Evolutionary conservation across 2,888 invertebrate species (phyloP), one percentile per base, ranked within the genome.

Genomic region (Coremacera marginata): DNA sequence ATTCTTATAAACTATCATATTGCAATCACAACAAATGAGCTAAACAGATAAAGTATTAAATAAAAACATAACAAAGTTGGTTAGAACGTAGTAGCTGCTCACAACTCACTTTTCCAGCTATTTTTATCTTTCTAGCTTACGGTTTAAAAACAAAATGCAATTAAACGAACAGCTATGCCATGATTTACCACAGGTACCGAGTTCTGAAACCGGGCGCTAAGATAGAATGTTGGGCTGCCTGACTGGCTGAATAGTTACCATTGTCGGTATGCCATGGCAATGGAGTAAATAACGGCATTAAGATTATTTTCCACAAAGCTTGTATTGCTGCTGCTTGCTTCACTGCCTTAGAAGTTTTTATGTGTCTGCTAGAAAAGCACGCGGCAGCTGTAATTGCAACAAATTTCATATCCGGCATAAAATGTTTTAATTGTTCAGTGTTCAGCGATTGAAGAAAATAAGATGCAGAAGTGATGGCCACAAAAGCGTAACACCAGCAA

Each of bases 381-480:
- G 51, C 49, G n/a, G 44, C 34, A 27, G 22, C 37, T 19, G 37
- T 34, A 68, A 57, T 71, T 71, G 55, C 55, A 71, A 37, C 55
- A 57, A 57, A 71, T 57, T 71, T 71, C 19, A 37, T 71, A 71
- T 71, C 70, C 57, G 70, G 34, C 70, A 57, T 34, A n/a, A 71
- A 49, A 71, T 55, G 3, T 57, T 34, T 71, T 71, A 71, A 71
- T 57, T 57, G 57, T 57, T n/a, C n/a, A 19, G 31, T 14, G 16
- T 31, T 31, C n/a, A n/a, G 55, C 55, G 22, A 31, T 22, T 34
- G 34, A 22, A n/a, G 44, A 37, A 67, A 67, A 68, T 22, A 44
- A 16, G 22, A 8, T 0, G 25, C 49, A 55, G 55, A 14, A 14
- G 65, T 16, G 44, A 57, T 25, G 37, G 34, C 37, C 22, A 65